phyloP scores from a whole-genome alignment of 1,140 invertebrate genomes.

The Drosophila arawakana region DNA sequence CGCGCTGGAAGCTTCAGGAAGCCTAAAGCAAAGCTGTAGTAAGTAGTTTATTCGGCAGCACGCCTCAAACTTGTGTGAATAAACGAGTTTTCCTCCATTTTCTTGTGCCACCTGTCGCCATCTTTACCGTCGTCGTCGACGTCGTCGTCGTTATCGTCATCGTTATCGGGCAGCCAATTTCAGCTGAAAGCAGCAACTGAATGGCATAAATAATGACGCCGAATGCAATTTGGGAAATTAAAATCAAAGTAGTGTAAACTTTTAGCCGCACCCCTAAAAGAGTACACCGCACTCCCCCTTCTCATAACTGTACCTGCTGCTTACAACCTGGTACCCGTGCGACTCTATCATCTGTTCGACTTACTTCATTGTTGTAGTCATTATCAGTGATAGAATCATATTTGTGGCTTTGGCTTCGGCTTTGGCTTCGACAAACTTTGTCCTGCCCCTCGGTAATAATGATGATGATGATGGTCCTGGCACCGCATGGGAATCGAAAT shows the following conservation, averaged over 20 bases:
- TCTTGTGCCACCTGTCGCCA: slow-evolving; percentile 36
- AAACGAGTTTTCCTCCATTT: slow-evolving; percentile 50
- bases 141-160: slow-evolving; percentile 6
- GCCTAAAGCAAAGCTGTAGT: slow-evolving; percentile 18
- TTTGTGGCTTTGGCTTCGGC: slow-evolving; percentile 39
- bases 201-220: slow-evolving; percentile 65
- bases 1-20: not conserved
- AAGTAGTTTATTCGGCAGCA: slow-evolving; percentile 49
- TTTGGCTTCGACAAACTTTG: slow-evolving; percentile 40
- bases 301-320: not conserved
- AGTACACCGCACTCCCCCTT: not conserved
- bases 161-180: slow-evolving; percentile 35
- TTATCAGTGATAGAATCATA: slow-evolving; percentile 60
- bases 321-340: not conserved
- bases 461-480: slow-evolving; percentile 26
- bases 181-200: slow-evolving; percentile 36
- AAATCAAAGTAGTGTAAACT: slow-evolving; percentile 64
- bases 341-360: not conserved
- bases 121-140: slow-evolving; percentile 4
- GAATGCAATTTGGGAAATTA: slow-evolving; percentile 75
- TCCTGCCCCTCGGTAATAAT: slow-evolving; percentile 23
- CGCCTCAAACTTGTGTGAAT: slow-evolving; percentile 56
- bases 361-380: slow-evolving; percentile 40
- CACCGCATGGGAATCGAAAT: not conserved
- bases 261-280: slow-evolving; percentile 3